Evolutionary conservation across 2,797 vertebrate species (phyloP).

Genomic region (Sciurus carolinensis): DNA sequence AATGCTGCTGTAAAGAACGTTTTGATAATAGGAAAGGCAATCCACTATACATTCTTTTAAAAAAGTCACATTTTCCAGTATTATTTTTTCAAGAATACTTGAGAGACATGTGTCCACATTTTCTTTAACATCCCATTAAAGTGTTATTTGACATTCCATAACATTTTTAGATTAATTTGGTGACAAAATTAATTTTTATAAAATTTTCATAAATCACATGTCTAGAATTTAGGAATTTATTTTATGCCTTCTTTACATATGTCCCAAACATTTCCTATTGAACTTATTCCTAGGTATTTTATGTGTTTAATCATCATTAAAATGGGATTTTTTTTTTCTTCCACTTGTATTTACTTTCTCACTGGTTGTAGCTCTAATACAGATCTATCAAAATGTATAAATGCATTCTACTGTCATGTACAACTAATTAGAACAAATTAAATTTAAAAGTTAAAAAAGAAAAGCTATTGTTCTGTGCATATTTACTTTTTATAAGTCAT

Average conservation of each 20-base stretch:
- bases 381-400: no score
- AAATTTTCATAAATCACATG: background rate
- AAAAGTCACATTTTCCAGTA: background rate
- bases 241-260: background rate
- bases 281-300: background rate
- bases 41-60: background rate
- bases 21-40: background rate
- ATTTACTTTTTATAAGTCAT: background rate
- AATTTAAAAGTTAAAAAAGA: background rate
- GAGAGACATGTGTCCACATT: background rate
- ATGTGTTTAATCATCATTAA: background rate
- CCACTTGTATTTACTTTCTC: background rate
- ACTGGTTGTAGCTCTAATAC: background rate
- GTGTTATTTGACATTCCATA: background rate
- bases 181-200: background rate
- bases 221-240: background rate
- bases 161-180: background rate
- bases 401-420: no score
- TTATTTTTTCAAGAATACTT: background rate
- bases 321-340: background rate
- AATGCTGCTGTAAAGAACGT: background rate
- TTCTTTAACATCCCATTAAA: background rate
- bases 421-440: no score
- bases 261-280: background rate
- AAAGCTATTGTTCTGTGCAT: background rate